Conservation (phyloP, 2,797 vertebrate species). For the Merluccius polli region DNA sequence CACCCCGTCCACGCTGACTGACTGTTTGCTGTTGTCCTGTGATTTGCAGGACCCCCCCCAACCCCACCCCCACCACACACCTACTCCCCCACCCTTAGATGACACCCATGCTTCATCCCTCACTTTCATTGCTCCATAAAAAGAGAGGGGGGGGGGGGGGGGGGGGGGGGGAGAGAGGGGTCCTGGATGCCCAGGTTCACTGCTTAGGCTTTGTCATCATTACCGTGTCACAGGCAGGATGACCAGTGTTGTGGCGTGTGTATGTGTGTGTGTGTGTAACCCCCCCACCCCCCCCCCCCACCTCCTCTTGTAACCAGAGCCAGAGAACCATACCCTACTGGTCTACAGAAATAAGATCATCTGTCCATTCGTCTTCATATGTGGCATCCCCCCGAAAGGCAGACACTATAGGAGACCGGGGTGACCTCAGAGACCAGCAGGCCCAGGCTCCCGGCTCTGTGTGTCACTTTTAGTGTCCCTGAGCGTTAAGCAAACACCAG, state of each 20-base stretch:
- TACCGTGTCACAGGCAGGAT: slow-evolving; percentile 65
- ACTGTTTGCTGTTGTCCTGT: slow-evolving; percentile 43
- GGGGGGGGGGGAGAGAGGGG: slow-evolving; percentile 37
- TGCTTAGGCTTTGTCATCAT: slow-evolving; percentile 73
- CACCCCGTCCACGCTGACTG: slow-evolving; percentile 21
- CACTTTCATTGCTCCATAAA: slow-evolving; percentile 70
- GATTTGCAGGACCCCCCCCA: slow-evolving; percentile 55
- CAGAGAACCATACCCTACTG: slow-evolving; percentile 44
- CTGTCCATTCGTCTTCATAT: slow-evolving; percentile 70
- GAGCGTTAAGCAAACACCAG: background rate
- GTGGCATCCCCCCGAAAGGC: slow-evolving; percentile 39
- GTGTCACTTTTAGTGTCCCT: background rate
- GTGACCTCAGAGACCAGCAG: slow-evolving; percentile 15
- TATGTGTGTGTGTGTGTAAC: slow-evolving; percentile 23
- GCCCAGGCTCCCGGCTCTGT: no score
- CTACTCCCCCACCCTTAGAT: slow-evolving; percentile 17
- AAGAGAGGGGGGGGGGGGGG: background rate
- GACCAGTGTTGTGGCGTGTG: slow-evolving; percentile 44
- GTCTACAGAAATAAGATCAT: slow-evolving; percentile 60
- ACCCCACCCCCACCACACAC: background rate
- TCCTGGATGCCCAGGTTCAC: slow-evolving; percentile 61
- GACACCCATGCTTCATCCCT: slow-evolving; percentile 69
- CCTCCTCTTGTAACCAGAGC: slow-evolving; percentile 34
- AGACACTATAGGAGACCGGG: slow-evolving; percentile 34
- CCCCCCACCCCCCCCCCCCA: no score